Evolutionary conservation across 2,113 vertebrate species (phyloP), one percentile per base, ranked within the genome.

Genomic region (Pampusana beccarii): DNA sequence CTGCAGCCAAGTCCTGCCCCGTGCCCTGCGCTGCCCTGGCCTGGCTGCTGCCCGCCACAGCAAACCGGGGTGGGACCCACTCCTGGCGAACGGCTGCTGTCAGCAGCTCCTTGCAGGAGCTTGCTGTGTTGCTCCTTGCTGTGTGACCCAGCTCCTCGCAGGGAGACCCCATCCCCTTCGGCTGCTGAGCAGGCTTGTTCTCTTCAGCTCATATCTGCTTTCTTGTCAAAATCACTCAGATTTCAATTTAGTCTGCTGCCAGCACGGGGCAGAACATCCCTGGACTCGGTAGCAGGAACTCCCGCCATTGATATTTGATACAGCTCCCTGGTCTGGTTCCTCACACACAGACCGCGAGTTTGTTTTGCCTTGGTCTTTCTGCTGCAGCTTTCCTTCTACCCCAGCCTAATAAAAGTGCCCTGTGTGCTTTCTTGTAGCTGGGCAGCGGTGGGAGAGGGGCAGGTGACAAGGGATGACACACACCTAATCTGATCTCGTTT

Each of bases 161-260:
- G 11, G 26, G 46, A 50, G 4, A 72, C 25, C 57, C 26, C 0
- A 0, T 38, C 7, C 42, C 53, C 61, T 40, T 13, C 1, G 12
- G 38, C 65, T 88, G 56, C 42, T 1, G 5, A 86, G 80, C 58
- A 83, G 75, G 40, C 24, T 21, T 11, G 36, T 2, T 64, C 66
- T 2, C 0, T 9, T 51, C 0, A 0, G 25, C n/a, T 85, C 48
- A 2, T 14, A 42, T 12, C 23, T 4, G 4, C n/a, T 80, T 65
- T 28, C n/a, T 36, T 46, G 34, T 42, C 34, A 58, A 20, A 94
- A 40, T 12, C 4, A 40, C 48, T 60, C 9, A 5, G 8, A 25
- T 61, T 80, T 61, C 0, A 1, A 4, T 58, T 61, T n/a, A 23
- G 54, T 28, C 29, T 36, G 3, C 56, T 20, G 0, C 33, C 23